A percentile compares a stretch with the other conserved stretches of the same genome.
These are phyloP conservation scores for Holothuria scabra DNA, from an alignment of 53 echinoderm and acorn worm genomes.

Conservation along the genomic window DNA sequence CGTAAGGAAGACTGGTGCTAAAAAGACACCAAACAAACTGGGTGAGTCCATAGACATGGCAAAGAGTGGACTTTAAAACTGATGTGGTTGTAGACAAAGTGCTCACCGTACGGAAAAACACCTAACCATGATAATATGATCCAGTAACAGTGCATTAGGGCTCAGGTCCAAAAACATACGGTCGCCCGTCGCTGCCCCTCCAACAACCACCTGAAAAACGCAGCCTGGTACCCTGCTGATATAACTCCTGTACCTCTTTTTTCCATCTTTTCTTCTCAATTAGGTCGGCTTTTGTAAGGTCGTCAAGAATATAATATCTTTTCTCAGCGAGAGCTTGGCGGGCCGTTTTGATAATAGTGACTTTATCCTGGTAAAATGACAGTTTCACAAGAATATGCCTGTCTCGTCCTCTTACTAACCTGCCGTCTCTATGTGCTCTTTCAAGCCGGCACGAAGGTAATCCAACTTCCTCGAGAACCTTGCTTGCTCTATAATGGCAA, in stretches of 20 bases:
- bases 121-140: no score
- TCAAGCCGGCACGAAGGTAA: constrained; percentile 20
- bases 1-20: no score
- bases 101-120: no score
- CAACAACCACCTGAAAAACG: background rate
- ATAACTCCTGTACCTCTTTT: background rate
- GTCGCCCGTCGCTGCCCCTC: background rate
- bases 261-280: background rate
- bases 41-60: no score
- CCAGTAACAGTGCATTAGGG: no score
- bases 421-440: constrained; percentile 30
- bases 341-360: background rate
- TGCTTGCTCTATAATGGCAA: constrained; percentile 12
- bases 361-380: no score
- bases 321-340: constrained; percentile 26
- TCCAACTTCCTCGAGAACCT: no score
- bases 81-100: no score
- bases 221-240: background rate
- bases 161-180: background rate
- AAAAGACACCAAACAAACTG: background rate
- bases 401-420: constrained; percentile 29
- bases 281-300: constrained; percentile 1
- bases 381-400: no score
- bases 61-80: no score
- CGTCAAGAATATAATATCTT: background rate